phyloP scores from a whole-genome alignment of 2,113 vertebrate species.

The Microcebus jonahi region DNA sequence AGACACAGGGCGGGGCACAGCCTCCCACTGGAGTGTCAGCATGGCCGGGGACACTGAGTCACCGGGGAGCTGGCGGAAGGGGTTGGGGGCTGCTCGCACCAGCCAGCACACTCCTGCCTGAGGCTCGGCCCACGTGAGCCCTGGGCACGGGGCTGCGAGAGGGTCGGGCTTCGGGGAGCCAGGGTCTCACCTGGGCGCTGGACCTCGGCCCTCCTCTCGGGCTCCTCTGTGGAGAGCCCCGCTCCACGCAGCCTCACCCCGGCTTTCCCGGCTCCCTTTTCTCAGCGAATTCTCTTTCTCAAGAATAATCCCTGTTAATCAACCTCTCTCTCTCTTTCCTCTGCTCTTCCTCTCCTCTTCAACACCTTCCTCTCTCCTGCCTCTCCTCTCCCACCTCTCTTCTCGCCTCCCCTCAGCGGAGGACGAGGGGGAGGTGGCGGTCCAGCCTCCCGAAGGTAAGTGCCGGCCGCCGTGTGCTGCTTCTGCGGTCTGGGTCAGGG shows the following conservation, averaged over 20 bases:
- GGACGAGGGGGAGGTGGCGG: slow-evolving; percentile 56
- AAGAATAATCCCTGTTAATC: slow-evolving; percentile 35
- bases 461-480: background rate
- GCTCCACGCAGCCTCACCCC: background rate
- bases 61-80: background rate
- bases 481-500: background rate
- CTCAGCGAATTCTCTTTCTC: slow-evolving; percentile 13
- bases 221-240: background rate
- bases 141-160: background rate
- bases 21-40: slow-evolving; percentile 12
- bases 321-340: slow-evolving; percentile 48
- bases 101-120: background rate
- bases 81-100: background rate
- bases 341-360: slow-evolving; percentile 54
- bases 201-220: too few relatives aligned
- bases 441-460: slow-evolving; percentile 61
- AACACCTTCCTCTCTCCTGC: background rate
- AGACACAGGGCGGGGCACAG: background rate
- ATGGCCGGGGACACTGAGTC: slow-evolving; percentile 17
- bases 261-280: background rate
- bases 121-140: background rate
- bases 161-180: background rate
- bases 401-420: slow-evolving; percentile 73
- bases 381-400: slow-evolving; percentile 61
- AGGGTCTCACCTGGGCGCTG: background rate